These are phyloP conservation scores for Aspidiotus rigidus DNA, from an alignment of 2,888 invertebrate genomes.

Conservation along the genomic window DNA sequence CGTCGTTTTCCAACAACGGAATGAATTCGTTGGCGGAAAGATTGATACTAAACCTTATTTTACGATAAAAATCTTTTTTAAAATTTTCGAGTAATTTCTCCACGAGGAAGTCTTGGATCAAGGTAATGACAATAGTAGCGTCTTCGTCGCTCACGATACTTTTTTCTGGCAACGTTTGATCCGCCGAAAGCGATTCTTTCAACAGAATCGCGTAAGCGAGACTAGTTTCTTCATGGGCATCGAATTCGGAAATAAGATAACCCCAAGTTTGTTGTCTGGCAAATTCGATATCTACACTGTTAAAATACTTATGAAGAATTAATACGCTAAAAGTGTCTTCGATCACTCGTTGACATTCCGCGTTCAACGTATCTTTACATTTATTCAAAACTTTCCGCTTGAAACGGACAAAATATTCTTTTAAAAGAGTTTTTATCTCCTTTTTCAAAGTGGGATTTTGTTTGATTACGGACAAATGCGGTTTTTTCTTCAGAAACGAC, in stretches of 20 bases:
- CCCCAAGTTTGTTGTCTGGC: constrained; percentile 17
- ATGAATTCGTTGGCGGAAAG: neutral
- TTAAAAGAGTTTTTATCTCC: constrained; percentile 10
- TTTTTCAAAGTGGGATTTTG: constrained; percentile 11
- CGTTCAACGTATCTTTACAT: neutral
- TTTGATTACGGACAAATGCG: constrained; percentile 16
- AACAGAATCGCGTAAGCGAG: constrained; percentile 13
- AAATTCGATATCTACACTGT: neutral
- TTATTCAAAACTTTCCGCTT: neutral
- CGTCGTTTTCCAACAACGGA: constrained; percentile 9
- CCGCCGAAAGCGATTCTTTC: constrained; percentile 1
- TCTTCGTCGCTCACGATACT: neutral
- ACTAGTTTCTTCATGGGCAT: constrained; percentile 8
- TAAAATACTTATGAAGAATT: constrained; percentile 10
- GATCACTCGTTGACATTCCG: neutral
- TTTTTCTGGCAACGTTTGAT: neutral
- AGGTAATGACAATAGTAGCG: neutral
- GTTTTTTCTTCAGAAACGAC: constrained; percentile 11
- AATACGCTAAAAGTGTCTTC: constrained; percentile 17
- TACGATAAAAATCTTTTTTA: constrained; percentile 16
- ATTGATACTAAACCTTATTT: constrained; percentile 10
- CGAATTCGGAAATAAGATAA: constrained; percentile 19
- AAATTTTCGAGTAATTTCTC: constrained; percentile 20
- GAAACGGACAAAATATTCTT: constrained; percentile 17
- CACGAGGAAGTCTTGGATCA: constrained; percentile 5